Evolutionary conservation across 2,797 vertebrate genomes (phyloP).

Genomic region (Silurus aristotelis): DNA sequence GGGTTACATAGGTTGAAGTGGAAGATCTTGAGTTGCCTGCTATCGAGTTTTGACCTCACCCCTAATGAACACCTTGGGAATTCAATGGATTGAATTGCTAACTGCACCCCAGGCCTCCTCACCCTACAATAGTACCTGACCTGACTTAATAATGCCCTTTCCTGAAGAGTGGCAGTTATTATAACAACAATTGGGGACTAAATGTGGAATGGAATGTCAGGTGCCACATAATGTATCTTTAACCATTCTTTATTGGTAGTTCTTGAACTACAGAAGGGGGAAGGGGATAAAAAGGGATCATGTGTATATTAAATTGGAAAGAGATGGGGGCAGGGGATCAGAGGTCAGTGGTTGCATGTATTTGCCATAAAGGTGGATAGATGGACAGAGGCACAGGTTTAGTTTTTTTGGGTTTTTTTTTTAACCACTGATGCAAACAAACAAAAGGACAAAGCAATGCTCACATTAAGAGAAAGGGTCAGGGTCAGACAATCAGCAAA

Average conservation of each 20-base stretch:
- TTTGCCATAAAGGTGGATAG: background rate
- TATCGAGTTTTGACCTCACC: too few species aligned
- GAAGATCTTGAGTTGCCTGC: too few species aligned
- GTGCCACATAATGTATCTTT: background rate
- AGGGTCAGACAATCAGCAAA: background rate
- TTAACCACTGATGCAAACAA: background rate
- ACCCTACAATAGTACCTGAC: too few species aligned
- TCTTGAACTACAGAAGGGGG: background rate
- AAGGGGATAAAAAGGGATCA: background rate
- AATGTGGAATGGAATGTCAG: too few species aligned
- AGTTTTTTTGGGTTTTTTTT: background rate
- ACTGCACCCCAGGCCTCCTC: too few species aligned
- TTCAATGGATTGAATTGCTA: too few species aligned
- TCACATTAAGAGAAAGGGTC: background rate
- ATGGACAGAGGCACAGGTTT: background rate
- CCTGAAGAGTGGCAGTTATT: too few species aligned
- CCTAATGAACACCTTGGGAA: too few species aligned
- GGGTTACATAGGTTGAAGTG: too few species aligned
- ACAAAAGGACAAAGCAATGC: slow-evolving; percentile 1
- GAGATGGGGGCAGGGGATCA: background rate
- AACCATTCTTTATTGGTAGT: background rate
- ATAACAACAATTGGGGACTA: too few species aligned
- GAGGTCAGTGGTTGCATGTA: background rate
- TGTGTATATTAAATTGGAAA: background rate
- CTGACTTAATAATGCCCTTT: too few species aligned